Evolutionary conservation across 2,888 invertebrate species (phyloP).

Genomic region (Spodoptera picta): DNA sequence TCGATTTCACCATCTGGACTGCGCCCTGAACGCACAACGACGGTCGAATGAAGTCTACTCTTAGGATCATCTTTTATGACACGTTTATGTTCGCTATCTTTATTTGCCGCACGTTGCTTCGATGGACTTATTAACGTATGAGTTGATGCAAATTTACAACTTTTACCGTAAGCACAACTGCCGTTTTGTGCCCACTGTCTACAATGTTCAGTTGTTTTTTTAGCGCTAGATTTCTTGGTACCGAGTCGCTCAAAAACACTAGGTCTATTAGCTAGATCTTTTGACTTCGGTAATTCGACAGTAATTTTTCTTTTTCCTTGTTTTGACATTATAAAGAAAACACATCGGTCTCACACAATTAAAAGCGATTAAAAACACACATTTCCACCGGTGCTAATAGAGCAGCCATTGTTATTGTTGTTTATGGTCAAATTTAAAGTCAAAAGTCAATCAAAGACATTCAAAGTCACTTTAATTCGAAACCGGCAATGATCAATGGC

Average conservation of each 20-base stretch:
- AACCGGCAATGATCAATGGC: no score
- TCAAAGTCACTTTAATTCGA: no score
- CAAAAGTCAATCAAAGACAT: no score
- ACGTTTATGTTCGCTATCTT: constrained; percentile 88
- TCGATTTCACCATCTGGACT: constrained; percentile 91
- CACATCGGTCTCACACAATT: constrained; percentile 81
- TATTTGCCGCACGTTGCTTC: constrained; percentile 91
- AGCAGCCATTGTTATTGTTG: constrained; percentile 70
- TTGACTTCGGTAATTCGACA: constrained; percentile 92
- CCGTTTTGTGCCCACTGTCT: constrained; percentile 94
- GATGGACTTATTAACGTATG: constrained; percentile 93
- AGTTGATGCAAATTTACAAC: constrained; percentile 92
- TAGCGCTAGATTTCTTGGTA: constrained; percentile 90
- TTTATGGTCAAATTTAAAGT: constrained; percentile 17
- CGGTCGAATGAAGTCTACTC: constrained; percentile 90
- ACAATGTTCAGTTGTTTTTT: constrained; percentile 91
- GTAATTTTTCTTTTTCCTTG: constrained; percentile 94
- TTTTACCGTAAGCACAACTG: constrained; percentile 93
- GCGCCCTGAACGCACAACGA: constrained; percentile 88
- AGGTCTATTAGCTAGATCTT: constrained; percentile 90
- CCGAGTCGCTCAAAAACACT: constrained; percentile 95
- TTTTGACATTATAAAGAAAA: constrained; percentile 87
- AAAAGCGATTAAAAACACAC: constrained; percentile 61
- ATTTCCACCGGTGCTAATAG: constrained; percentile 61
- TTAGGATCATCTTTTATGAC: constrained; percentile 89